Conservation (phyloP, 2,113 vertebrate genomes). For the Anarrhichthys ocellatus region DNA sequence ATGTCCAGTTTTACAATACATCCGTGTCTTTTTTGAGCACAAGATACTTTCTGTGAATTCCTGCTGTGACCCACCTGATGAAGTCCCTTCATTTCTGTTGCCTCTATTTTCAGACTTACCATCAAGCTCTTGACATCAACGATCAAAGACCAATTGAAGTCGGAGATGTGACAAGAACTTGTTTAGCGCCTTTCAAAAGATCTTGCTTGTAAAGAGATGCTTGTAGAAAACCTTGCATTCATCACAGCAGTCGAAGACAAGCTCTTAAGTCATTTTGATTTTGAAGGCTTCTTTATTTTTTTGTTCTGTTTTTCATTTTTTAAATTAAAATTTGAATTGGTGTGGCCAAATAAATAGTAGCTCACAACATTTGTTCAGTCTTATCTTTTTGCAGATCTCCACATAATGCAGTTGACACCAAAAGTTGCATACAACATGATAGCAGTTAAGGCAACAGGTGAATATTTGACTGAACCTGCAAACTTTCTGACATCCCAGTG, state of each 20-base stretch:
- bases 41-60: not conserved
- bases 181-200: not conserved
- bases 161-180: conserved; percentile 1
- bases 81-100: not conserved
- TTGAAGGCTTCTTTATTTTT: not conserved
- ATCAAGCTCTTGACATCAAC: not conserved
- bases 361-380: not conserved
- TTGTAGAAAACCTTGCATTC: not conserved
- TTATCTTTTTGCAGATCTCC: not conserved
- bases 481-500: not conserved
- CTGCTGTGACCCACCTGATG: not conserved
- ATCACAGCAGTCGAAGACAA: not conserved
- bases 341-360: not conserved
- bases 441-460: not conserved
- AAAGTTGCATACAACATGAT: not conserved
- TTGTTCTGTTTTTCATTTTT: not conserved
- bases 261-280: not conserved
- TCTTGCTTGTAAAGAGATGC: not conserved
- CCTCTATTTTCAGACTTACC: not conserved
- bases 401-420: not conserved
- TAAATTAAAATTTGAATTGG: not conserved
- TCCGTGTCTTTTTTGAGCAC: not conserved
- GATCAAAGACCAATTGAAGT: not conserved
- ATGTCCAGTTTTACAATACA: too few species aligned
- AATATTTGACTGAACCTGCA: not conserved